Conservation (phyloP, 2,888 invertebrate species). For the Drosophila nigritarsus region DNA sequence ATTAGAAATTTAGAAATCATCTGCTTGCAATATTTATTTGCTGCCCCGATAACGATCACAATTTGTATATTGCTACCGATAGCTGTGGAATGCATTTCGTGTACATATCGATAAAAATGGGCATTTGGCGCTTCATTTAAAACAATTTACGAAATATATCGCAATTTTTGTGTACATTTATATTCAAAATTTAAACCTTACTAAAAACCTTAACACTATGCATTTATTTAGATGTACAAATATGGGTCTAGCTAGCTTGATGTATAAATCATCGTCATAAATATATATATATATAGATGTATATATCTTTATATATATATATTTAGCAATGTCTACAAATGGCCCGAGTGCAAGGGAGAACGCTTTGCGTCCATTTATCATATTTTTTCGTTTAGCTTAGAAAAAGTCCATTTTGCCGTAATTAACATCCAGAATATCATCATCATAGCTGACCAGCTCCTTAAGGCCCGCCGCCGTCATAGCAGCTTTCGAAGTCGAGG, state of each 20-base stretch:
- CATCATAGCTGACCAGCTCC: slow-evolving; percentile 86
- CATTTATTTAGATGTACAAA: slow-evolving; percentile 75
- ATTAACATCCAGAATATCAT: slow-evolving; percentile 90
- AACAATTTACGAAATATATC: not conserved
- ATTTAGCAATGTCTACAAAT: slow-evolving; percentile 28
- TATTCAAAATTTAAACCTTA: slow-evolving; percentile 29
- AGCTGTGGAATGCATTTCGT: slow-evolving; percentile 3
- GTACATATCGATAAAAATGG: slow-evolving; percentile 14
- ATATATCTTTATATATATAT: slow-evolving; percentile 31
- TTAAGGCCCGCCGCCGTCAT: slow-evolving; percentile 52
- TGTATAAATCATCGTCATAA: slow-evolving; percentile 54
- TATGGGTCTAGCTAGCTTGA: slow-evolving; percentile 67
- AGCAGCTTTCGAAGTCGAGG: slow-evolving; percentile 82
- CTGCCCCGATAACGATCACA: slow-evolving; percentile 43
- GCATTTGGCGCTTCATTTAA: slow-evolving; percentile 9
- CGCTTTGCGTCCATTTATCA: slow-evolving; percentile 83
- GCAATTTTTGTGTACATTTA: slow-evolving; percentile 11
- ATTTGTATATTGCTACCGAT: slow-evolving; percentile 1
- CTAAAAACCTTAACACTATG: slow-evolving; percentile 57
- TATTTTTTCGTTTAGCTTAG: slow-evolving; percentile 84
- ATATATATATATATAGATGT: slow-evolving; percentile 33
- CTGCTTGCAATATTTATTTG: slow-evolving; percentile 41
- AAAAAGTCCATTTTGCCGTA: slow-evolving; percentile 90
- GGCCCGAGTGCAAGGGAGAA: slow-evolving; percentile 26
- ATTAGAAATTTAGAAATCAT: slow-evolving; percentile 61